These are phyloP conservation scores for Eulemur albifrons DNA, from an alignment of 2,797 vertebrate species.

Conservation along the genomic window DNA sequence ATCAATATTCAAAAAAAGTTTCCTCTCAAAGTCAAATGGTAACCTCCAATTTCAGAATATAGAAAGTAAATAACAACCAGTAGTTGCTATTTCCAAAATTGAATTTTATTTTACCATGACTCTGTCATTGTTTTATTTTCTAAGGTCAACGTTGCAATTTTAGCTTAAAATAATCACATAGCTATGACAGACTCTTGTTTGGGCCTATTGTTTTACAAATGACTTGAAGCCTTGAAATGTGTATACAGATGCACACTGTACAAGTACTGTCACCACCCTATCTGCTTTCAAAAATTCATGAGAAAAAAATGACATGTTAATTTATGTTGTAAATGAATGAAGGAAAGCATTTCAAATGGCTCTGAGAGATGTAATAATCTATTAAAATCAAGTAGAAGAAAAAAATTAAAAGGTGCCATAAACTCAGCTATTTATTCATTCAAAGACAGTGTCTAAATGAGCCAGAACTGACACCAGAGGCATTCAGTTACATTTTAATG, in stretches of 20 bases:
- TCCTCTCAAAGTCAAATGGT: slow-evolving; percentile 56
- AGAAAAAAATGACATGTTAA: slow-evolving; percentile 81
- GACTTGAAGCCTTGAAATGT: slow-evolving; percentile 63
- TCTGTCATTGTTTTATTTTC: slow-evolving; percentile 62
- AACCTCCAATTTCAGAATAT: slow-evolving; percentile 42
- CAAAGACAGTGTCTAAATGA: slow-evolving; percentile 79
- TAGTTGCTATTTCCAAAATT: slow-evolving; percentile 37
- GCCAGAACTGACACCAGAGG: slow-evolving; percentile 72
- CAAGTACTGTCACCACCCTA: slow-evolving; percentile 67
- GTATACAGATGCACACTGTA: slow-evolving; percentile 1
- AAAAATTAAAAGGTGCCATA: slow-evolving; percentile 74
- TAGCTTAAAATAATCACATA: slow-evolving; percentile 61
- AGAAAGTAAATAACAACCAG: slow-evolving; percentile 36
- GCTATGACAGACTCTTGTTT: slow-evolving; percentile 28
- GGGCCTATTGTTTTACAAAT: slow-evolving; percentile 64
- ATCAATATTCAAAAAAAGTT: slow-evolving; percentile 35
- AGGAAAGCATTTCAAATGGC: slow-evolving; percentile 74
- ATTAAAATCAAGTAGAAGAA: slow-evolving; percentile 79
- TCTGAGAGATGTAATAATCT: slow-evolving; percentile 79
- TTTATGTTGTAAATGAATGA: slow-evolving; percentile 77
- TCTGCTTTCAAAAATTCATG: slow-evolving; percentile 51
- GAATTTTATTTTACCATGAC: slow-evolving; percentile 38
- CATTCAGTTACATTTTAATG: slow-evolving; percentile 73
- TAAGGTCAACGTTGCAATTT: slow-evolving; percentile 51
- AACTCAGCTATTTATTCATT: slow-evolving; percentile 79